Evolutionary conservation across 2,113 vertebrate species (phyloP), one percentile per base, ranked within the genome.

Genomic region (Syrrhaptes paradoxus): DNA sequence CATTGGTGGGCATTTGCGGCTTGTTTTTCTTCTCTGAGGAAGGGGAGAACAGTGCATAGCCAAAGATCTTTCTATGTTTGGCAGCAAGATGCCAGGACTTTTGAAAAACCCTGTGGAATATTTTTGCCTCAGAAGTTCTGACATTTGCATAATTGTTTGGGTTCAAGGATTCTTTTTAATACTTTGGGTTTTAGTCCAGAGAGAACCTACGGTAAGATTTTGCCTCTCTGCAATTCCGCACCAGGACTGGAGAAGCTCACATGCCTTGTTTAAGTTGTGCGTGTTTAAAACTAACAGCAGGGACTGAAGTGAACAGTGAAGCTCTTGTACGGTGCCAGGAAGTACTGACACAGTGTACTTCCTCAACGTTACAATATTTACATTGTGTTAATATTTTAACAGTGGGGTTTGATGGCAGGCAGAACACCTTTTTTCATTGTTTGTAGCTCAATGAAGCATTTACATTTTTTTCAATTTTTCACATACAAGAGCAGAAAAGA

Each of bases 351-450:
- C 92, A 95, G 90, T 93, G 96, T 94, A 94, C 93, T 97, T 97
- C 97, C 96, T 97, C 95, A 87, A 93, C 95, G 96, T 95, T 96
- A 96, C 96, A 96, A 94, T 96, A 95, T 96, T 96, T 96, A 97
- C 89, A 95, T 94, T 96, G 96, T 95, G 94, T 96, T 96, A 92
- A 96, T 96, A 91, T 96, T 96, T 96, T 95, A 96, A 77, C 89
- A 92, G 92, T 32, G 0, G 70, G 63, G 22, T 72, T 85, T 93
- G 90, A 96, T 95, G 96, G 88, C 86, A 93, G 96, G 65, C 95
- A 94, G 93, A 92, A 93, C 94, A 94, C 93, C 95, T 94, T 85
- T 84, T 95, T 93, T 93, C 87, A 78, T 92, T 97, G 95, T 96
- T 89, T 91, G 61, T 61, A 89, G 49, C 49, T 93, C 70, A 62